These are phyloP conservation scores for Oreotrochilus melanogaster DNA, from an alignment of 2,113 vertebrate species.

Conservation along the genomic window DNA sequence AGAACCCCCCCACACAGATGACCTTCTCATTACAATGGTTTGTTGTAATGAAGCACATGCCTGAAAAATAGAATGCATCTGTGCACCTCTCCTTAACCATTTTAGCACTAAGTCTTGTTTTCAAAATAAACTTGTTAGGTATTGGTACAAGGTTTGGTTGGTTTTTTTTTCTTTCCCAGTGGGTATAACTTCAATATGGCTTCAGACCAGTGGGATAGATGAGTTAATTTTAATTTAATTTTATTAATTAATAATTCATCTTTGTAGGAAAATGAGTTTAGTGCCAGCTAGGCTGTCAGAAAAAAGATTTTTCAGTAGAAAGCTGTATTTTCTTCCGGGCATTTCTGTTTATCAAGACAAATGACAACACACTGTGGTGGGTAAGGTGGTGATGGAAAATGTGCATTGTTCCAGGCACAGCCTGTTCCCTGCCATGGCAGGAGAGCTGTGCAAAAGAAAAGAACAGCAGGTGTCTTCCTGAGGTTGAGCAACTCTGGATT, in stretches of 20 bases:
- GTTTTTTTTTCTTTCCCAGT: background rate
- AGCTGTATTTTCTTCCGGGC: background rate
- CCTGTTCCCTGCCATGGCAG: background rate
- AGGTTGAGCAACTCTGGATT: background rate
- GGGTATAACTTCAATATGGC: accelerated
- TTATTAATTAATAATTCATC: background rate
- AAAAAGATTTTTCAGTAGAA: background rate
- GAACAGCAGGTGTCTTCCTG: background rate
- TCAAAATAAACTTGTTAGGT: background rate
- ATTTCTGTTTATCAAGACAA: background rate
- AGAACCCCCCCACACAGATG: accelerated
- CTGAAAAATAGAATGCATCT: background rate
- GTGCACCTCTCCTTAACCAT: background rate
- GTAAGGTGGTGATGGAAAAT: background rate
- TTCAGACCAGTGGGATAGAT: background rate
- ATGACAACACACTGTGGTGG: accelerated
- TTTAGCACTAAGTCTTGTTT: background rate
- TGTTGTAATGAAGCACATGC: background rate
- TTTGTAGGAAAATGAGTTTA: background rate
- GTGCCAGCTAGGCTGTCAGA: accelerated
- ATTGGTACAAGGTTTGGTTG: too few species aligned
- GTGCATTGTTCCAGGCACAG: background rate
- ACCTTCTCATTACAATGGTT: background rate
- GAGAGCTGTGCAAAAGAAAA: background rate
- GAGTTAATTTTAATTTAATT: background rate